Percentiles rank a stretch among this genome's conserved stretches.
Conservation (phyloP, 2,113 vertebrate species). For the Calonectris borealis region DNA sequence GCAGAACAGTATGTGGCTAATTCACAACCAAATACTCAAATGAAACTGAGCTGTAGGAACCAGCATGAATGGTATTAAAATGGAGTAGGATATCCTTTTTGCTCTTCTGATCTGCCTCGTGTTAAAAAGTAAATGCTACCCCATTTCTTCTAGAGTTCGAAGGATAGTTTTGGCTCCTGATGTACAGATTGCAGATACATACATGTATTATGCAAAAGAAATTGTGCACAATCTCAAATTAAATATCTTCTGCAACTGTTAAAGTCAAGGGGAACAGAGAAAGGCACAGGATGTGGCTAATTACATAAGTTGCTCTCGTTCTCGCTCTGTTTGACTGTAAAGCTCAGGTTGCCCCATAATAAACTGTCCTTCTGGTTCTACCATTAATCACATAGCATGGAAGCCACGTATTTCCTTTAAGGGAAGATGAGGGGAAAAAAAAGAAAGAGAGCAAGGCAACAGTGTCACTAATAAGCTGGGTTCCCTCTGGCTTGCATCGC, state of each 20-base stretch:
- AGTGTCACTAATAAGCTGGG: neutral
- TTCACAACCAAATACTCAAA: neutral
- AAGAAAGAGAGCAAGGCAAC: neutral
- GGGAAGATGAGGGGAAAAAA: neutral
- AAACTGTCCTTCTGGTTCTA: neutral
- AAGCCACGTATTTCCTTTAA: neutral
- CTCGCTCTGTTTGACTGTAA: neutral
- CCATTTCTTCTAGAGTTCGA: neutral
- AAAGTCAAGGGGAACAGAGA: neutral
- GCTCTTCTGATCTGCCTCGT: neutral
- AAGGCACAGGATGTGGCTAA: neutral
- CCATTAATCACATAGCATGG: neutral
- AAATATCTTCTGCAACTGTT: neutral
- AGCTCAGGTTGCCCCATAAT: neutral
- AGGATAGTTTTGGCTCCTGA: neutral
- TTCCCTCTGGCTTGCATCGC: neutral
- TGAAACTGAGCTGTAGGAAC: neutral
- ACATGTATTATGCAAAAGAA: neutral
- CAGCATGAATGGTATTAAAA: neutral
- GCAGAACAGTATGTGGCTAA: neutral
- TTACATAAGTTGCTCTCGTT: neutral
- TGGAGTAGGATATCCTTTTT: neutral
- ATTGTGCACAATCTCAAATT: neutral
- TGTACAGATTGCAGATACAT: neutral
- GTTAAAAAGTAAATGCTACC: neutral